phyloP scores from a whole-genome alignment of 2,888 invertebrate genomes.

The Plagodis dolabraria region DNA sequence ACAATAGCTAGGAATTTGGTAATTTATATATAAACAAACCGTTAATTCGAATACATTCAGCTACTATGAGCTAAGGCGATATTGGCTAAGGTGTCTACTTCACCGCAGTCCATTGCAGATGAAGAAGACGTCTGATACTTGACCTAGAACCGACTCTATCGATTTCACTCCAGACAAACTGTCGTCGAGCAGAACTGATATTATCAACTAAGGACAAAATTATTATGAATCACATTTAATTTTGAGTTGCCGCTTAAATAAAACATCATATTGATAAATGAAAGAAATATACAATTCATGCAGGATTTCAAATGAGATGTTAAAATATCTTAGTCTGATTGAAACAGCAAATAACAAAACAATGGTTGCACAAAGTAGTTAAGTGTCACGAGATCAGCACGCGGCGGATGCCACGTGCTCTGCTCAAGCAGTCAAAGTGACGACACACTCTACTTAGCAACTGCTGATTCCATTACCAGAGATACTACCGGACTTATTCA shows the following conservation, averaged over 20 bases:
- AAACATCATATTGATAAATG: too few species aligned
- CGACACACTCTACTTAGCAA: conserved; percentile 65
- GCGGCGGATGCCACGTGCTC: conserved; percentile 52
- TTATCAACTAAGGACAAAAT: background rate
- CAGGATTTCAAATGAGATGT: too few species aligned
- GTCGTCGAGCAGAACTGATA: conserved; percentile 25
- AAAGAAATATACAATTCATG: too few species aligned
- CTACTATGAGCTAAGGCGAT: background rate
- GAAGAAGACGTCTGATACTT: conserved; percentile 43
- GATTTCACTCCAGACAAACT: conserved; percentile 44
- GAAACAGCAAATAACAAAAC: conserved; percentile 35
- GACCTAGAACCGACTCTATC: conserved; percentile 54
- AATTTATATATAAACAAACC: conserved; percentile 16
- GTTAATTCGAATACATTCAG: conserved; percentile 3
- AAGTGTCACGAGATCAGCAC: conserved; percentile 47
- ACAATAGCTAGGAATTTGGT: conserved; percentile 53
- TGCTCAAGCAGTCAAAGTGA: conserved; percentile 44
- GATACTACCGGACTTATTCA: conserved; percentile 65
- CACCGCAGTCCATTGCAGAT: conserved; percentile 2
- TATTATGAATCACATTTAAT: background rate
- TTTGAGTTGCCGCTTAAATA: background rate
- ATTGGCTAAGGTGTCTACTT: conserved; percentile 1
- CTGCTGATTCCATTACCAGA: conserved; percentile 46
- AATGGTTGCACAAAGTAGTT: conserved; percentile 43
- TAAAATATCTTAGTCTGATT: too few species aligned